Base-by-base conservation (phyloP, 2,113 vertebrate species). In the Parus major region DNA sequence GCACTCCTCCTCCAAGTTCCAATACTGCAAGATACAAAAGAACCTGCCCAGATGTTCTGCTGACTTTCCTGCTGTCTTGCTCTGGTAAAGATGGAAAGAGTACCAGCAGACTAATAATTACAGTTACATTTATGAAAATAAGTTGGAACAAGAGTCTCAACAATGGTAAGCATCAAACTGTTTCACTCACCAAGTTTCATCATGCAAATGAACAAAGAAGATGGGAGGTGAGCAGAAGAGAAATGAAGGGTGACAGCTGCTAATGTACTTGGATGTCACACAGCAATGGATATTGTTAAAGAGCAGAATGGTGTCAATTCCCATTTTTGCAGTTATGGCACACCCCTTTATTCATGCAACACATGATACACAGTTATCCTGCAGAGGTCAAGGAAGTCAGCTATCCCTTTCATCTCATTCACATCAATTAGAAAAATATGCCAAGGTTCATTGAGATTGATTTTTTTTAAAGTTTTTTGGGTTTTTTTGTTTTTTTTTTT, bases 361-460 rank as follows among this genome's bases (percentile, higher is more conserved):
- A 82, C 70, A 46, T 16, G 78, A 87, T 56, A 78, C 78, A 68
- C 84, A 91, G 17, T 86, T 94, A 95, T 63, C 65, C 59, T 39
- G 50, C 59, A 53, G 70, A 93, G 93, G 88, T 88, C 90, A 80
- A 16, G 1, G 25, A 72, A 88, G 88, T 92, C 90, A 94, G 88
- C 82, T 77, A 15, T 82, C 79, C 39, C 79, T 93, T 95, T 94
- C 57, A 50, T 87, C 91, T 82, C 66, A 39, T 52, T 92, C 59
- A 52, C 75, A 63, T 69, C 81, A 89, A 56, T 94, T 90, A 95
- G 70, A 82, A 92, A 86, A 93, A 79, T 81, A 92, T 20, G 42
- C 53, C 66, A 35, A 93, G 76, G 46, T 82, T 89, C 81, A 91
- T 41, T 3, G 16, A 53, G 44, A 66, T 33, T 25, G 33, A 9